Base-by-base conservation (phyloP, 2,888 invertebrate species). In the Diaprepes abbreviatus region DNA sequence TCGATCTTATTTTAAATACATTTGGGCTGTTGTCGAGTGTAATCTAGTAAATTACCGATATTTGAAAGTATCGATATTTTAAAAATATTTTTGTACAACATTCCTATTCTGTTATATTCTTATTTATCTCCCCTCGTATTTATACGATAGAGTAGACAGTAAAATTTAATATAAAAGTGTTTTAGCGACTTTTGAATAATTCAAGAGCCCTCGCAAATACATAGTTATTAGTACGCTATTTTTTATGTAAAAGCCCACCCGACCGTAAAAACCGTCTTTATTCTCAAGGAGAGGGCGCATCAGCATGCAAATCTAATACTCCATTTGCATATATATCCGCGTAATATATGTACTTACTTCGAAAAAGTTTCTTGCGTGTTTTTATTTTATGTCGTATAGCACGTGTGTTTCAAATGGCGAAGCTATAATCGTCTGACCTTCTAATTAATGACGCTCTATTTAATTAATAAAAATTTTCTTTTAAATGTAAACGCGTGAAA, bases 221-320 rank as follows among this genome's bases (percentile, higher is more conserved):
- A 43, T 43, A 43, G 43, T 43, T 43, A 43, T 43, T 43, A 43
- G 43, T 43, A 21, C 43, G 43, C 43, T n/a, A 43, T 43, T 43
- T 43, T 40, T 43, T 43, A 43, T n/a, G 19, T n/a, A 21, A 43
- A 17, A 21, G 19, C 43, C 5, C n/a, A 43, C 21, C 19, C 43
- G n/a, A 21, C 43, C 43, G 43, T 43, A 43, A n/a, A 43, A 43
- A 43, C 19, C 21, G 43, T 43, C 43, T 43, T 43, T 43, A 43
- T 43, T 10, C 21, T 21, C 19, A n/a, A 43, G 43, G 21, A 43
- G 43, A 10, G 17, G 43, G 21, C 43, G 43, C 43, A 43, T 43
- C 43, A 43, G 19, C 17, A 43, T 43, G 43, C 10, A 43, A 43
- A 43, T 43, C 21, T 43, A 43, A 21, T 43, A n/a, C 21, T 10